A percentile compares a stretch with the other conserved stretches of the same genome.
These are phyloP conservation scores for Isaurus tuberculatus DNA, from an alignment of 92 coral and sea anemone species.

Conservation along the genomic window DNA sequence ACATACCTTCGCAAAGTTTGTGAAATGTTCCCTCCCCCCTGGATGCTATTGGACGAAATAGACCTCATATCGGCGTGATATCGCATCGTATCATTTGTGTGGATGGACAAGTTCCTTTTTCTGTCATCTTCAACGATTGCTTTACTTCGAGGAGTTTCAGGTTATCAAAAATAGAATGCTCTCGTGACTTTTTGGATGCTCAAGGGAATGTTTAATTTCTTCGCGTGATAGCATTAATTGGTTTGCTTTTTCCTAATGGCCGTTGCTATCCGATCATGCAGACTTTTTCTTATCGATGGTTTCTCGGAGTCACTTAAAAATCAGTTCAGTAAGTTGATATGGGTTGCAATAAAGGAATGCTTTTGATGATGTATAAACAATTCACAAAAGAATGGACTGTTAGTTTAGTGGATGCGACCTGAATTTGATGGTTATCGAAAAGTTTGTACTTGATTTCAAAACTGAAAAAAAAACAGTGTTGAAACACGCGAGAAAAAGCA, in stretches of 20 bases:
- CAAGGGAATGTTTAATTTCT: not conserved
- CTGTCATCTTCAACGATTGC: conserved; percentile 1
- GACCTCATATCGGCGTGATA: not conserved
- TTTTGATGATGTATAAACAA: not conserved
- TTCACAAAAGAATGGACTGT: not conserved
- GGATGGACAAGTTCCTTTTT: conserved; percentile 1
- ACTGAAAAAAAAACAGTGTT: not conserved
- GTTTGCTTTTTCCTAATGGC: conserved; percentile 18
- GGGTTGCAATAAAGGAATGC: not conserved
- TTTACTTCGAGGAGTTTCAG: conserved; percentile 2
- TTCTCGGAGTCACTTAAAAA: not conserved
- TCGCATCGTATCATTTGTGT: not conserved
- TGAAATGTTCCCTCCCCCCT: not conserved
- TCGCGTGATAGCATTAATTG: conserved; percentile 34
- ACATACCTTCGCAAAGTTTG: not conserved
- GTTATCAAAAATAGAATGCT: conserved; percentile 8
- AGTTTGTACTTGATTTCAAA: not conserved
- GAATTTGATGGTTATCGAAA: conserved; percentile 7
- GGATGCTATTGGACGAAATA: not conserved
- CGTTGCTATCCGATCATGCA: conserved; percentile 5
- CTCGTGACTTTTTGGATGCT: conserved; percentile 34
- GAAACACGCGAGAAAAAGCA: not conserved
- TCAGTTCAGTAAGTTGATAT: conserved; percentile 28
- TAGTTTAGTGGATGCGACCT: not conserved
- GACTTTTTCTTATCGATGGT: conserved; percentile 22